Conservation (phyloP, 2,113 vertebrate genomes). For the Stomatorhinus ivindoensis region DNA sequence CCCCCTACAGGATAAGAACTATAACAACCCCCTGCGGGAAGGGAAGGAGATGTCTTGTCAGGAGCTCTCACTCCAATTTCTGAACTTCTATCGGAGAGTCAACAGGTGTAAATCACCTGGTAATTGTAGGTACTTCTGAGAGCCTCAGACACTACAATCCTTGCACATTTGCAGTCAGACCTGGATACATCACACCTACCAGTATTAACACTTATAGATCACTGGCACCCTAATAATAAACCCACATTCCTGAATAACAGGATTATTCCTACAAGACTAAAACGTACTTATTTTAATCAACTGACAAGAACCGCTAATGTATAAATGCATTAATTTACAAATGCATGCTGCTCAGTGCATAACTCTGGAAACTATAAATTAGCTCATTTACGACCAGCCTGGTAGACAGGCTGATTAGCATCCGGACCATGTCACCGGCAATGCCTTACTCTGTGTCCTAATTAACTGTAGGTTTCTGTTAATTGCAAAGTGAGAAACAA, state of each 20-base stretch:
- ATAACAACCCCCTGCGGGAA: neutral
- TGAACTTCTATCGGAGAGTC: neutral
- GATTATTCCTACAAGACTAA: neutral
- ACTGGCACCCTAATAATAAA: neutral
- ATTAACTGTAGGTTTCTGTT: neutral
- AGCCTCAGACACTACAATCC: neutral
- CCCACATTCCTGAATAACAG: neutral
- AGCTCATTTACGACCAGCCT: neutral
- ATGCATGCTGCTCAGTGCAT: neutral
- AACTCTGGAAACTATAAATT: neutral
- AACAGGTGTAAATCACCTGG: neutral
- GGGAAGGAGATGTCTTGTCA: neutral
- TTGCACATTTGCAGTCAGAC: neutral
- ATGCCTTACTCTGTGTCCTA: neutral
- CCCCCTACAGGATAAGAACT: neutral
- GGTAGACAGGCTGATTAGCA: neutral
- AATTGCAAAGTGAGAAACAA: neutral
- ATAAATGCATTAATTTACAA: neutral
- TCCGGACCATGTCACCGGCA: neutral
- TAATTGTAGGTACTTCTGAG: neutral
- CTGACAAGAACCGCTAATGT: neutral
- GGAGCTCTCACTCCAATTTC: neutral
- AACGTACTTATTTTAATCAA: neutral
- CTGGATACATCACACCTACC: neutral
- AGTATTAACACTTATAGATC: neutral